Base-by-base conservation (phyloP, 2,797 vertebrate species). In the Hemitrygon akajei region DNA sequence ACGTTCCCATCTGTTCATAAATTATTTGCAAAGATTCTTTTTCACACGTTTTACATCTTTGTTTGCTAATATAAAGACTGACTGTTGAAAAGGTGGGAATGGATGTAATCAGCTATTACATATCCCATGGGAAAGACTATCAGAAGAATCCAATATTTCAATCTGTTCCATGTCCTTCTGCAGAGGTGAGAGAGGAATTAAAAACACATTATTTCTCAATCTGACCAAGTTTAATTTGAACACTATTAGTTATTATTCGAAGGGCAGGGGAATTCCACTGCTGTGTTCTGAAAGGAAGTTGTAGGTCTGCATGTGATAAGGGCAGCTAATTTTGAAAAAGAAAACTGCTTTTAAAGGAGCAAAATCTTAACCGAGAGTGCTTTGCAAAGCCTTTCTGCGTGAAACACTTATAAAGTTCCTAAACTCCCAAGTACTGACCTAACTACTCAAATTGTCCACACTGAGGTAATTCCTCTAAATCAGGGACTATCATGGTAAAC, bases 251-350 rank as follows among this genome's bases (percentile, higher is more conserved):
- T 9, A 6, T 63, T 34, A 63, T 7, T 69, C n/a, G 69, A 22
- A 37, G 16, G n/a, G 86, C 60, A 37, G 60, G 86, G 86, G 60
- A 89, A 89, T 69, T 89, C 86, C 86, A 89, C 60, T 10, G 7
- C n/a, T 69, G 60, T 37, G 63, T 20, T 22, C 18, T 89, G 34
- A 89, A 89, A 89, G 86, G 86, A 89, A 66, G 63, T 89, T 69
- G 22, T 18, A 69, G n/a, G 18, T 89, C n/a, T 34, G 6, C 7
- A 16, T 60, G 18, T 89, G 60, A 89, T 69, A 69, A 69, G 86
- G 18, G 14, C 66, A 20, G 14, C 14, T 87, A 63, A 60, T 63
- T 87, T 87, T n/a, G 16, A 60, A 60, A 47, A 30, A 86, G 6
- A 63, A 77, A 25, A 11, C 27, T 87, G 56, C 14, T 58, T 30